Evolutionary conservation across 2,797 vertebrate species (phyloP).

Genomic region (Phoebastria nigripes): DNA sequence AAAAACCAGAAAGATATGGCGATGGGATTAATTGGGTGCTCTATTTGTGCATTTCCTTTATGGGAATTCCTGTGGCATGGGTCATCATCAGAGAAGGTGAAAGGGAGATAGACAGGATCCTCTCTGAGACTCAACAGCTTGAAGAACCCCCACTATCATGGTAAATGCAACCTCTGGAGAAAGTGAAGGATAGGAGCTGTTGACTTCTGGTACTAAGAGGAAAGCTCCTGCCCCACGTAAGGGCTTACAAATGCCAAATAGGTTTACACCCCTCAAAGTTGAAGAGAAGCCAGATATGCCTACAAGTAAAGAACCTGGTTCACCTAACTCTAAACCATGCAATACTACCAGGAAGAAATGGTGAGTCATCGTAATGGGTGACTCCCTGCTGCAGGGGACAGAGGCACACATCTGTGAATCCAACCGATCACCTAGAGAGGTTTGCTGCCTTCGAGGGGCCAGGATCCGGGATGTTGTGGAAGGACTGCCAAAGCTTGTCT

Average conservation of each 20-base stretch:
- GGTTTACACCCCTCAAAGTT: fast-evolving
- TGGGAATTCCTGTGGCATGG: not conserved
- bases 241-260: not conserved
- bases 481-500: not conserved
- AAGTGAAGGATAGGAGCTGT: not conserved
- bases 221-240: not conserved
- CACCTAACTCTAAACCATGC: not conserved
- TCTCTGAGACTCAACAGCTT: not conserved
- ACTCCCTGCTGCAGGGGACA: not conserved
- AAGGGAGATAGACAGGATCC: not conserved
- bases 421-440: not conserved
- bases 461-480: not conserved
- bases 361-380: not conserved
- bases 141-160: not conserved
- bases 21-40: not conserved
- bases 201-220: not conserved
- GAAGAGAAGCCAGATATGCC: not conserved
- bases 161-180: not conserved
- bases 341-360: not conserved
- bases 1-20: not conserved
- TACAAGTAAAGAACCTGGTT: not conserved
- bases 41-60: not conserved
- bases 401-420: not conserved
- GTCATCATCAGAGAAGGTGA: not conserved
- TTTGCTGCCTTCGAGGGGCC: not conserved